Evolutionary conservation across 2,797 vertebrate species (phyloP), one percentile per base, ranked within the genome.

Genomic region (Spheniscus humboldti): DNA sequence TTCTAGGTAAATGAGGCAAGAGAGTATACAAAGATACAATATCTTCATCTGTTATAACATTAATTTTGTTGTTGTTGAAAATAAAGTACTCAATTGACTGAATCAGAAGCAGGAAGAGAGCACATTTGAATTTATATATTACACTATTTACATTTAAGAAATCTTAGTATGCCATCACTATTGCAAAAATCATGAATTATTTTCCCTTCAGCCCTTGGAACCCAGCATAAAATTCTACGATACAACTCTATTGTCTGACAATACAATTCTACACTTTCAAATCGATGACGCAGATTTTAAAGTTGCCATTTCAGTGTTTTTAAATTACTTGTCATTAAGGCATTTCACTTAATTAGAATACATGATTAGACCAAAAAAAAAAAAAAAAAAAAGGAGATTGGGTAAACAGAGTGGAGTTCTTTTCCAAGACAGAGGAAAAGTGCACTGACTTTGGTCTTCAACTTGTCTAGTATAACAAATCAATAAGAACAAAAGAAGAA

Each of bases 1-100:
- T 86, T 96, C 93, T 86, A 92, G 56, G 84, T 96, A 66, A 88
- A 77, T 31, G 6, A 87, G 33, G 68, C 37, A 85, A 88, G 30
- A 62, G 2, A 53, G 5, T 2, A 2, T 27, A 95, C 30, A 74
- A 63, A 83, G 53, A 82, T 56, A 85, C 6, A 67, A 0, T 27
- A 50, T 24, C 72, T 86, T 90, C 9, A 31, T 48, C 25, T 90
- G 77, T 59, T 27, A 10, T 53, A 89, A 41, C 27, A 39, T 50
- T 41, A 41, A 7, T 41, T 41, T 41, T 41, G 41, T 41, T 41
- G 41, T 41, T 41, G 41, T 41, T 41, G 41, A 41, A 41, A 41
- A 41, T 41, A 28, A 35, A 88, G 13, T 73, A 78, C 16, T 62
- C 20, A 56, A 39, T 0, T 75, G 11, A 80, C 52, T 50, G 43